phyloP scores from a whole-genome alignment of 2,888 invertebrate genomes.

The Chalcosyrphus nemorum region DNA sequence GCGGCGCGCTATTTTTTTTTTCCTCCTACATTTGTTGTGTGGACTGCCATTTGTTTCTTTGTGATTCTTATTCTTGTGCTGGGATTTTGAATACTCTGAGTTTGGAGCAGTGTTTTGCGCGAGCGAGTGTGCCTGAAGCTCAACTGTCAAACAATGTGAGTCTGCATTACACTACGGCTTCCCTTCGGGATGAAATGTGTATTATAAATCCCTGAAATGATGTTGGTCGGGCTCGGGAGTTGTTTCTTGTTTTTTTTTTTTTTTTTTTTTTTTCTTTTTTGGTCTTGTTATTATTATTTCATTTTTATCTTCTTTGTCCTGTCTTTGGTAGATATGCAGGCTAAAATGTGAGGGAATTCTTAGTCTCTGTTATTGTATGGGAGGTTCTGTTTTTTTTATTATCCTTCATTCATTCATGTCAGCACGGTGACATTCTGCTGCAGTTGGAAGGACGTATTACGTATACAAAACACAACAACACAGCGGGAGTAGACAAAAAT shows the following conservation, averaged over 20 bases:
- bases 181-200: conserved; percentile 45
- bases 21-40: neutral
- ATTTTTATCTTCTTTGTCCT: conserved; percentile 47
- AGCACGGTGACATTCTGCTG: conserved; percentile 51
- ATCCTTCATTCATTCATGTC: conserved; percentile 55
- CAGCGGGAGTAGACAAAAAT: conserved; percentile 27
- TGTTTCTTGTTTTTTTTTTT: conserved; percentile 52
- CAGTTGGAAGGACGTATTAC: conserved; percentile 43
- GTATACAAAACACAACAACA: conserved; percentile 3
- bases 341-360: neutral
- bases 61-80: conserved; percentile 4
- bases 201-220: conserved; percentile 59
- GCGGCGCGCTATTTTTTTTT: neutral
- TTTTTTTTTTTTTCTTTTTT: conserved; percentile 59
- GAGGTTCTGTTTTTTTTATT: neutral
- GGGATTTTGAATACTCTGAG: conserved; percentile 47
- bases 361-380: conserved; percentile 12
- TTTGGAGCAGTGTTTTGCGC: conserved; percentile 22
- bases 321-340: neutral
- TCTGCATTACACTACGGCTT: conserved; percentile 17
- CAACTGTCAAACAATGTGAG: conserved; percentile 57
- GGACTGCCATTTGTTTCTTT: conserved; percentile 11
- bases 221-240: conserved; percentile 50
- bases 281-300: conserved; percentile 55
- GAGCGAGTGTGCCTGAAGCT: conserved; percentile 59